Conservation (phyloP, 2,888 invertebrate genomes). For the Heterodera filipjevi region DNA sequence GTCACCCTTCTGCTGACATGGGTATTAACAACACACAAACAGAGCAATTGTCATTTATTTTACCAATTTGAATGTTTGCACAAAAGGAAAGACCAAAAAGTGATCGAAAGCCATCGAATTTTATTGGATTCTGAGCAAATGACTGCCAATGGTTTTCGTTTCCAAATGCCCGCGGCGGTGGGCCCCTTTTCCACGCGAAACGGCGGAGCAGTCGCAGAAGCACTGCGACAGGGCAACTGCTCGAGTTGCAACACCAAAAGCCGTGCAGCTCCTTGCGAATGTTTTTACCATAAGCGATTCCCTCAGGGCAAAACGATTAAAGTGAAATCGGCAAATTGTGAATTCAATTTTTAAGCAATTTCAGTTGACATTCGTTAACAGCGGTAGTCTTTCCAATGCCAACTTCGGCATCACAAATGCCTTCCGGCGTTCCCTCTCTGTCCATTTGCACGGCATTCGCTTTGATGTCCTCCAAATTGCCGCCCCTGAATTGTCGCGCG, state of each 20-base stretch:
- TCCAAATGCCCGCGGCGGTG: conserved; percentile 41
- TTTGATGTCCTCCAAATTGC: background rate
- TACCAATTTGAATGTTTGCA: too few relatives aligned
- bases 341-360: background rate
- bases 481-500: background rate
- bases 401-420: background rate
- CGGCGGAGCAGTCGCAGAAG: background rate
- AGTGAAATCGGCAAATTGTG: conserved; percentile 21
- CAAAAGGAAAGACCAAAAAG: too few relatives aligned
- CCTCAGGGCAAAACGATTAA: conserved; percentile 52
- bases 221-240: conserved; percentile 28
- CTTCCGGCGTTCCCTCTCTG: background rate
- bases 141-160: conserved; percentile 46
- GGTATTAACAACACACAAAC: background rate
- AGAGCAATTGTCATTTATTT: too few relatives aligned
- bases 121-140: background rate
- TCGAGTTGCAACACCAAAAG: conserved; percentile 37
- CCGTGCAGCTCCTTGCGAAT: conserved; percentile 40
- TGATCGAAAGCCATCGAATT: background rate
- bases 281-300: conserved; percentile 54
- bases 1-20: background rate
- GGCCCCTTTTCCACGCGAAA: conserved; percentile 34
- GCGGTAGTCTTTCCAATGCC: background rate
- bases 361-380: conserved; percentile 10
- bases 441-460: conserved; percentile 8